Evolutionary conservation across 2,888 invertebrate genomes (phyloP), one percentile per base, ranked within the genome.

Genomic region (Suillia variegata): DNA sequence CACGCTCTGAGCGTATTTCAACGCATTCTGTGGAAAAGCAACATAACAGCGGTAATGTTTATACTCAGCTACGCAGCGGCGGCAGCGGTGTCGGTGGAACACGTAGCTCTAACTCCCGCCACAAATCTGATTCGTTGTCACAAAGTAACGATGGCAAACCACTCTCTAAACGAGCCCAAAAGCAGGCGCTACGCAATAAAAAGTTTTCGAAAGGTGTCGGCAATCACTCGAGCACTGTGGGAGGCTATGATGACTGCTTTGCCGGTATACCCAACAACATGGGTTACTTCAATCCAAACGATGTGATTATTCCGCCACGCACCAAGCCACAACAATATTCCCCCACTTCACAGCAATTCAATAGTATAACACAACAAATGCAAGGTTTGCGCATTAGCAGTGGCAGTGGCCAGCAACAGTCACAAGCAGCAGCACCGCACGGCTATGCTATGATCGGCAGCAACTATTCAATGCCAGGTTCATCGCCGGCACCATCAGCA

Each of bases 251-350:
- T 56, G 77, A 78, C 62, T 64, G 62, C 45, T 70, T 75, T 58
- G 71, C 72, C 45, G 77, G 77, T 54, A 78, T 78, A 67, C 77
- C 77, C 50, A 68, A 73, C 54, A 68, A 78, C 54, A 78, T 78
- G 79, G 79, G 79, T 24, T 79, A 79, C 66, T 78, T 78, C 52
- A 74, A 78, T 67, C 70, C 75, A 50, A 75, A 76, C 62, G 77
- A 78, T 62, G 72, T 78, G 55, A 70, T 71, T 64, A 73, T 72
- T 59, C 69, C 77, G 34, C 70, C 75, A 33, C 60, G 67, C 24
- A 58, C 5, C 55, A 63, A 51, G 52, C 64, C 64, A 31, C 45
- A 49, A 34, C 64, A 31, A 31, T 63, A 50, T 54, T 21, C 51
- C 63, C 58, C 55, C 6, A 63, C 61, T 22, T 64, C 62, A 18